A percentile compares a stretch with the other conserved stretches of the same genome.
phyloP scores from a whole-genome alignment of 2,113 vertebrate genomes.

The Pachycephala philippinensis region DNA sequence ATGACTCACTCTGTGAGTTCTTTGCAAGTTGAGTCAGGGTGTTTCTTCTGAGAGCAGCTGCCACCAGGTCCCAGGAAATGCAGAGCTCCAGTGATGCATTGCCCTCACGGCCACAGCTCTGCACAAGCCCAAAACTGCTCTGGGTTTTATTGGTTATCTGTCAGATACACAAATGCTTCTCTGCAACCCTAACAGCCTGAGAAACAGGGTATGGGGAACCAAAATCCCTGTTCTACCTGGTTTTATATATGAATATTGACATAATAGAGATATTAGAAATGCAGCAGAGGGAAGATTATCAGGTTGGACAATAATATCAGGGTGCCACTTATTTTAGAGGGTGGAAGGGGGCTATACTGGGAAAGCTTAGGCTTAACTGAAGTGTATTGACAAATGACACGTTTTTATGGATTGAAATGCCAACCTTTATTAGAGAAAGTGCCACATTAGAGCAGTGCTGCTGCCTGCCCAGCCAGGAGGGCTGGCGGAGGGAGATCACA shows the following conservation, averaged over 20 bases:
- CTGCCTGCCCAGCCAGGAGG: neutral
- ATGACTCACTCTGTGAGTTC: neutral
- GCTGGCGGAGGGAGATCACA: neutral
- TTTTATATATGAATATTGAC: neutral
- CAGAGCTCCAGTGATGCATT: neutral
- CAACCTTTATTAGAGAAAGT: neutral
- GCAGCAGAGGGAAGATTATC: neutral
- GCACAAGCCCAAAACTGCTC: neutral
- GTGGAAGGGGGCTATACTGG: neutral
- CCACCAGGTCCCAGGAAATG: neutral
- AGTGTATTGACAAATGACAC: neutral
- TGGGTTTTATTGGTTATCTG: neutral
- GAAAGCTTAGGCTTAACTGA: neutral
- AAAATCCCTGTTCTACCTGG: neutral
- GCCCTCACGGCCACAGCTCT: neutral
- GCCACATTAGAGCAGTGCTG: accelerated
- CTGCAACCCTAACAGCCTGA: neutral
- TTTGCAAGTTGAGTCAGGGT: neutral
- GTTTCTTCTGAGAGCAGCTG: constrained; percentile 12
- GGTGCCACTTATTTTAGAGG: neutral
- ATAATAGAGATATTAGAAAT: neutral
- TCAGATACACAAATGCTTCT: neutral
- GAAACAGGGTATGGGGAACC: neutral
- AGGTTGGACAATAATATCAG: neutral
- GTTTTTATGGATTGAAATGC: neutral